phyloP scores from a whole-genome alignment of 2,113 vertebrate genomes.

The Noturus placidus region DNA sequence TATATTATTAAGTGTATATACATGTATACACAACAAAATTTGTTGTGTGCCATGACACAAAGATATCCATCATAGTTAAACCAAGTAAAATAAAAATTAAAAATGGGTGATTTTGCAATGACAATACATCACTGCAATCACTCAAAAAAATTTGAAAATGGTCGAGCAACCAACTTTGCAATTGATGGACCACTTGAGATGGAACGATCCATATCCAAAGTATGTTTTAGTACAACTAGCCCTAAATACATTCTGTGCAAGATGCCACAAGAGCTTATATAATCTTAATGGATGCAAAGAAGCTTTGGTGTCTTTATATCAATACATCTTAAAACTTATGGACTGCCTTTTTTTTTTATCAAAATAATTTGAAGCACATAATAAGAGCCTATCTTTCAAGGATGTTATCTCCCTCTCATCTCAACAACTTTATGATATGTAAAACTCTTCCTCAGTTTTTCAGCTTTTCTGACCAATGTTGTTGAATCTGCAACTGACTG shows the following conservation, averaged over 20 bases:
- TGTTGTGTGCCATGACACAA: too few species aligned
- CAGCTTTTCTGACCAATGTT: not conserved
- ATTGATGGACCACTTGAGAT: too few species aligned
- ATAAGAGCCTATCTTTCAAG: not conserved
- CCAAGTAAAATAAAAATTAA: too few species aligned
- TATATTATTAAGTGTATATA: too few species aligned
- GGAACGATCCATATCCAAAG: not conserved
- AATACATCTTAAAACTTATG: not conserved
- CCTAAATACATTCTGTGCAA: not conserved
- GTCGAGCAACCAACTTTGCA: too few species aligned
- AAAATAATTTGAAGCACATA: not conserved
- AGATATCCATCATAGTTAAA: too few species aligned
- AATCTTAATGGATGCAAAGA: not conserved
- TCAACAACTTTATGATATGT: not conserved
- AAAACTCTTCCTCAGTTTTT: not conserved
- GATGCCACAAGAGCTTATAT: not conserved
- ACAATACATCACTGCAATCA: too few species aligned
- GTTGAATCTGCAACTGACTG: conserved; percentile 4
- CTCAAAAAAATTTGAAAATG: too few species aligned
- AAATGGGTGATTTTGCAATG: too few species aligned
- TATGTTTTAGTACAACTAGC: not conserved
- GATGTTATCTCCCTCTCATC: not conserved
- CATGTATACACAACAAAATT: too few species aligned
- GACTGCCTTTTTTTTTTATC: not conserved
- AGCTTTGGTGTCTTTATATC: not conserved